These are phyloP conservation scores for Epizoanthus ramosus DNA, from an alignment of 92 coral and sea anemone species.

Conservation along the genomic window DNA sequence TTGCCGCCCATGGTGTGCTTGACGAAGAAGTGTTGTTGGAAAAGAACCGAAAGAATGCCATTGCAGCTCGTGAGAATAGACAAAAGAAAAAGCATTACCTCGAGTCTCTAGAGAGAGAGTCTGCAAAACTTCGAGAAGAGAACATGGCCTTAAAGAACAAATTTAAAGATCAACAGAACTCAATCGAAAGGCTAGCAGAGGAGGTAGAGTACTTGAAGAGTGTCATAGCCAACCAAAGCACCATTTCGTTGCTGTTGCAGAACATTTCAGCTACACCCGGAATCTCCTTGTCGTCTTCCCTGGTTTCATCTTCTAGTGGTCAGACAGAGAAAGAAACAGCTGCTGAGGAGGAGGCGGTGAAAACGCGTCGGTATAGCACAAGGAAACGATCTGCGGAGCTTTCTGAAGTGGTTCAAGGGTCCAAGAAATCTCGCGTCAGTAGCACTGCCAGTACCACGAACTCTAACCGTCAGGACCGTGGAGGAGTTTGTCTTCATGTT, in stretches of 20 bases:
- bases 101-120: conserved; percentile 73
- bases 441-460: neutral
- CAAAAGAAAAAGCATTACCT: conserved; percentile 86
- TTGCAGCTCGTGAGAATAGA: conserved; percentile 91
- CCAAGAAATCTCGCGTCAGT: neutral
- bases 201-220: conserved; percentile 84
- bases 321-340: conserved; percentile 33
- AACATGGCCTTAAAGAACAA: conserved; percentile 59
- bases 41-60: conserved; percentile 78
- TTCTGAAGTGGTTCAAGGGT: neutral
- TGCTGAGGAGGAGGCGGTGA: neutral
- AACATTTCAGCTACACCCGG: conserved; percentile 86
- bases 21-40: conserved; percentile 59
- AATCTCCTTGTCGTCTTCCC: conserved; percentile 76
- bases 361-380: conserved; percentile 24
- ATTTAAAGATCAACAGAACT: conserved; percentile 48
- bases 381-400: conserved; percentile 21
- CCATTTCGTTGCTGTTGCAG: conserved; percentile 76
- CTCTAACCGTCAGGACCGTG: conserved; percentile 33
- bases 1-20: conserved; percentile 11
- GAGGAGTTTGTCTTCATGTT: conserved; percentile 96
- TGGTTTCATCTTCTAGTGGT: conserved; percentile 47
- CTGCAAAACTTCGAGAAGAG: conserved; percentile 61
- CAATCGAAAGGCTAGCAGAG: conserved; percentile 60
- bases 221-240: conserved; percentile 89